Conservation (phyloP, 2,888 invertebrate species). For the Drosophila dives region DNA sequence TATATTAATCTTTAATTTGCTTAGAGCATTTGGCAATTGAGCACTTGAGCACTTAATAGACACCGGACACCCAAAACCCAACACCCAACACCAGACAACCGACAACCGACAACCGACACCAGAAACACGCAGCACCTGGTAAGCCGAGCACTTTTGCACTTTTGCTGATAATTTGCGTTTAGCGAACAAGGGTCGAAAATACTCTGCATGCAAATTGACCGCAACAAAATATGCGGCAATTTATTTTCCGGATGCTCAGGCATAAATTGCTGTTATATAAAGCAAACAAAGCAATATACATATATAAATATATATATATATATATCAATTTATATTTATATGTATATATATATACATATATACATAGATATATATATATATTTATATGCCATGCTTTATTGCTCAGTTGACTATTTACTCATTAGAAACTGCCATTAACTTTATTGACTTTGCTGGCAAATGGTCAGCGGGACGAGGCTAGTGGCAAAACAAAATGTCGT, state of each 20-base stretch:
- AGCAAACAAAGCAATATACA: constrained; percentile 18
- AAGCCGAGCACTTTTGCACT: constrained; percentile 1
- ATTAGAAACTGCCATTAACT: constrained; percentile 56
- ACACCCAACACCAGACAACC: background rate
- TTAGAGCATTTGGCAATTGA: background rate
- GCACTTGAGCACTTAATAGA: constrained; percentile 9
- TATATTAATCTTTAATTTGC: constrained; percentile 28
- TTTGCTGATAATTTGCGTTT: background rate
- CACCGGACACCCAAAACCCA: background rate
- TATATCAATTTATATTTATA: background rate
- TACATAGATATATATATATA: background rate
- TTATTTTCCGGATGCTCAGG: constrained; percentile 21
- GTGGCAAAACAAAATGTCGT: constrained; percentile 23
- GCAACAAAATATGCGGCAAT: constrained; percentile 7
- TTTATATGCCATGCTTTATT: background rate
- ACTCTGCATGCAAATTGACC: background rate
- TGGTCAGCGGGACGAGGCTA: constrained; percentile 20
- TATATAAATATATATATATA: background rate
- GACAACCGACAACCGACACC: background rate
- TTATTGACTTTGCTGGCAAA: constrained; percentile 47
- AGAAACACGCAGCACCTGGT: constrained; percentile 4
- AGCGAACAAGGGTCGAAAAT: constrained; percentile 10
- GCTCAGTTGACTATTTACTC: constrained; percentile 39
- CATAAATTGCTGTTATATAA: constrained; percentile 49
- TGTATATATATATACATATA: background rate